Base-by-base conservation (phyloP, 2,888 invertebrate species). In the Eristalis intricaria region DNA sequence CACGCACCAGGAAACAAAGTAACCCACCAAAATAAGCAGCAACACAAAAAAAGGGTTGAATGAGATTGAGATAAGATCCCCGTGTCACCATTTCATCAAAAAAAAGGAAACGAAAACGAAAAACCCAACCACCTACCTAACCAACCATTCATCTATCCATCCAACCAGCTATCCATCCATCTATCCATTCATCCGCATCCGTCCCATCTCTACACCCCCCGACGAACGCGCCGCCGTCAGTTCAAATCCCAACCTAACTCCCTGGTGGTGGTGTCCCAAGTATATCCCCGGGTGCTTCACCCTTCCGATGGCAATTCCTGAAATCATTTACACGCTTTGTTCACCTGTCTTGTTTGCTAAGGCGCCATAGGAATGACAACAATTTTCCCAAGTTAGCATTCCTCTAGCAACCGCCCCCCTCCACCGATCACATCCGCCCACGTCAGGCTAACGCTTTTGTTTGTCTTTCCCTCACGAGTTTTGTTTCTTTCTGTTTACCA, bases 291-390 rank as follows among this genome's bases (percentile, higher is more conserved):
- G 23, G 10, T 23, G 3, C 50, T 13, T 10, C 29, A 8, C 23
- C 29, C 65, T 58, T n/a, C 43, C 50, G 26, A 4, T 38, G 56
- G 73, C 68, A 80, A 73, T 74, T 68, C 68, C 50, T 61, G 32
- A 80, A 80, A 80, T 73, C 61, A 80, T 80, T 80, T 80, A 74
- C 73, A 80, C 61, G 80, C 80, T 74, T 68, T 73, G 73, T 80
- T 73, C 80, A 80, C 80, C 80, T 80, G 80, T 38, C 73, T 73
- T 74, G 73, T 73, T 74, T 68, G 73, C 38, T 61, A 73, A 68
- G 68, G 73, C 73, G 68, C 80, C 80, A 74, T 74, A 66, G 66
- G 66, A 80, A 74, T 74, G 73, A 80, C 80, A 80, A 80, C 66
- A 80, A 63, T 68, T 66, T 80, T 56, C 73, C 60, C 32, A 71